These are phyloP conservation scores for Drosophila helvetica DNA, from an alignment of 2,888 invertebrate species.

Conservation along the genomic window DNA sequence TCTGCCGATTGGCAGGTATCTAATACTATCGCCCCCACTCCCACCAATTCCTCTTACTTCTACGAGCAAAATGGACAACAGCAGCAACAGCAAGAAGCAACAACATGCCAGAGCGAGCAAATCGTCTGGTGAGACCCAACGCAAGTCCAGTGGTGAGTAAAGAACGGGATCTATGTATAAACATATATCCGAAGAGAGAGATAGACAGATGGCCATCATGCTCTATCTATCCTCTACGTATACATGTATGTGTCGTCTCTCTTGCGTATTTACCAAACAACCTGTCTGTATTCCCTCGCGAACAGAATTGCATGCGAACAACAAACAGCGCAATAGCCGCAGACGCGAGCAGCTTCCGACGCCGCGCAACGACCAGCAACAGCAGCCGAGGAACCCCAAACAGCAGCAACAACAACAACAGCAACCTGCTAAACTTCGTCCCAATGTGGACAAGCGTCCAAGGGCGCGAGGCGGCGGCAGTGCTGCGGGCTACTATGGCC, in stretches of 20 bases:
- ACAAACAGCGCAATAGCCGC: constrained; percentile 71
- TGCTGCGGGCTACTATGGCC: constrained; percentile 40
- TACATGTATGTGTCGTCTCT: constrained; percentile 2
- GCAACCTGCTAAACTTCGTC: constrained; percentile 84
- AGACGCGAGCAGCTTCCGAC: constrained; percentile 83
- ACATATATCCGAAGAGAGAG: not conserved
- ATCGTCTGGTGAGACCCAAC: constrained; percentile 88
- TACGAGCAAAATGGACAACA: constrained; percentile 84
- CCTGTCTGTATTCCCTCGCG: not conserved
- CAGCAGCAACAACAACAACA: constrained; percentile 85
- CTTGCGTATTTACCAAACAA: not conserved
- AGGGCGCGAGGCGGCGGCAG: constrained; percentile 72
- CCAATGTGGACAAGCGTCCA: constrained; percentile 88
- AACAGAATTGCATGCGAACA: constrained; percentile 76
- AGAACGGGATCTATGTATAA: not conserved
- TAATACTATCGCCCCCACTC: constrained; percentile 44
- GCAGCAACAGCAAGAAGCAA: constrained; percentile 87
- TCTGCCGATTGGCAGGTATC: constrained; percentile 60
- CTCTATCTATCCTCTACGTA: too few relatives aligned
- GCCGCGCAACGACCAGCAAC: constrained; percentile 86
- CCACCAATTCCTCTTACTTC: constrained; percentile 38
- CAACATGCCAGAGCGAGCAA: constrained; percentile 87
- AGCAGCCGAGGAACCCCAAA: constrained; percentile 83
- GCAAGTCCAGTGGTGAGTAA: constrained; percentile 84
- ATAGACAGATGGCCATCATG: not conserved